A percentile compares a stretch with the other conserved stretches of the same genome.
Evolutionary conservation across 2,113 vertebrate species (phyloP).

Genomic region (Phasianus colchicus): DNA sequence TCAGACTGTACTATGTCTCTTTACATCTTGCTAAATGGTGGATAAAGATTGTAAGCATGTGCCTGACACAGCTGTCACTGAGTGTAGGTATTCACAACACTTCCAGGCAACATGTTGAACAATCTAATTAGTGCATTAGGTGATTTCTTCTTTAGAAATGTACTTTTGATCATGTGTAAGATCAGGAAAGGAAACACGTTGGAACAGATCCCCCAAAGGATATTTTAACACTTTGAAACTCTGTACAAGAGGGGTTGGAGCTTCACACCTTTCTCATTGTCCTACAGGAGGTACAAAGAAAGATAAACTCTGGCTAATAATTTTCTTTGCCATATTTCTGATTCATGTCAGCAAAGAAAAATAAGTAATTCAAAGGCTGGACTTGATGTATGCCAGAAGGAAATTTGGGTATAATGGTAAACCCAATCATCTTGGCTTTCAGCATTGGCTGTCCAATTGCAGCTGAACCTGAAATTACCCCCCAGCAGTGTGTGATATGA

Average conservation of each 20-base stretch:
- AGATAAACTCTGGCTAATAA: neutral
- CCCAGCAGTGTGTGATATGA: neutral
- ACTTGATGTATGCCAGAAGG: neutral
- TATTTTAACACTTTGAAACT: neutral
- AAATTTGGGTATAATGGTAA: neutral
- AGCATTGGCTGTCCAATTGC: neutral
- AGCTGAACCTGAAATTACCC: neutral
- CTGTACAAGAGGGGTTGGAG: neutral
- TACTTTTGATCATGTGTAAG: neutral
- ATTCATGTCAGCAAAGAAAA: neutral
- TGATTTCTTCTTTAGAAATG: neutral
- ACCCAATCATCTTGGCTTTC: neutral
- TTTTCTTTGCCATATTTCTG: neutral
- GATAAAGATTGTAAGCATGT: neutral
- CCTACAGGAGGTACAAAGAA: neutral
- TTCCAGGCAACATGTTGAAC: neutral
- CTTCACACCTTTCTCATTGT: neutral
- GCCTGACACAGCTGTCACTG: neutral
- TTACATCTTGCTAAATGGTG: neutral
- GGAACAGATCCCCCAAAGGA: neutral
- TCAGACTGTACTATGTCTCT: neutral
- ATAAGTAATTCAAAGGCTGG: neutral
- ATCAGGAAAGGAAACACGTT: neutral
- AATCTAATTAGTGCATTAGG: neutral
- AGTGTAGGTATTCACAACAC: neutral